Conservation (phyloP, 2,113 vertebrate species). For the Sylvilagus bachmani region DNA sequence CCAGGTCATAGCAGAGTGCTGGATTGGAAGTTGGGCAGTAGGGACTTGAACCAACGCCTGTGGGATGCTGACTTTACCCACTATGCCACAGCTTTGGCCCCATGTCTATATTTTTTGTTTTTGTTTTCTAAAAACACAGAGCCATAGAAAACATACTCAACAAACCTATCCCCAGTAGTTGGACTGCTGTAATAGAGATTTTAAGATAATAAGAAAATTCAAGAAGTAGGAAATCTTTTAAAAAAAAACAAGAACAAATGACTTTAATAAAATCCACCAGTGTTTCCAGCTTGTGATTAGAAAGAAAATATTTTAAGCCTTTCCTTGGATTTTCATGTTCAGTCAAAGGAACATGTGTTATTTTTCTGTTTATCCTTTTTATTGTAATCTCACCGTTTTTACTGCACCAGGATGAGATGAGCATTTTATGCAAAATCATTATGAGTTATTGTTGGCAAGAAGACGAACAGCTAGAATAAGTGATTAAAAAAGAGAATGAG, state of each 20-base stretch:
- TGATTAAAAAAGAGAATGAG: constrained; percentile 63
- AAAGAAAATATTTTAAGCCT: constrained; percentile 52
- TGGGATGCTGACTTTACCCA: too few relatives aligned
- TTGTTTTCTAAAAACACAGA: constrained; percentile 39
- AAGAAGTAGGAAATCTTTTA: constrained; percentile 7
- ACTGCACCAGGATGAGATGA: constrained; percentile 14
- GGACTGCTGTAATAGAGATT: constrained; percentile 38
- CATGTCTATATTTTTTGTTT: background rate
- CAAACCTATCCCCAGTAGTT: background rate
- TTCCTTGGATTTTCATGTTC: constrained; percentile 16
- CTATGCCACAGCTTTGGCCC: too few relatives aligned
- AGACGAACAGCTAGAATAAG: constrained; percentile 66
- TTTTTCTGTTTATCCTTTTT: constrained; percentile 39
- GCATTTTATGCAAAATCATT: constrained; percentile 52
- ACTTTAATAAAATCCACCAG: background rate
- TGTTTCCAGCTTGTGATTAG: background rate
- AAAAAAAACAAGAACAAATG: background rate
- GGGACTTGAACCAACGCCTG: too few relatives aligned
- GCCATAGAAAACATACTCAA: background rate
- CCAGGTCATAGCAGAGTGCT: too few relatives aligned
- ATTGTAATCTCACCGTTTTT: constrained; percentile 52
- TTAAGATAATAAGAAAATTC: constrained; percentile 53
- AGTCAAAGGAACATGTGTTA: constrained; percentile 11
- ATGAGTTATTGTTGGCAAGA: constrained; percentile 67
- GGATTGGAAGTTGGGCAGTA: too few relatives aligned